These are phyloP conservation scores for Mus musculus DNA, from an alignment of 2,113 vertebrate genomes.

Conservation along the genomic window GRCm39 chr11:114792001-114792500, in stretches of 20 bases:
- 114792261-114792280: not conserved
- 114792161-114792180: not conserved
- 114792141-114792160: not conserved
- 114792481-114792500: not conserved
- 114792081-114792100: not conserved
- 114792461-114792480: rapidly evolving
- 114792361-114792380: rapidly evolving
- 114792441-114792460: rapidly evolving
- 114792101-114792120: rapidly evolving
- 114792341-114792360: rapidly evolving
- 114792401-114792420: rapidly evolving
- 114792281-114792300: too few species aligned
- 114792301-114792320: not conserved
- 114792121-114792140: not conserved
- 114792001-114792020: not conserved
- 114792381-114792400: not conserved
- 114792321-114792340: not conserved
- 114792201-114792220: not conserved
- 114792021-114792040: rapidly evolving
- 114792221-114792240: not conserved
- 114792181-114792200: not conserved
- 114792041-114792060: not conserved
- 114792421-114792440: too few species aligned
- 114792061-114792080: slow-evolving; percentile 52
- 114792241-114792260: not conserved